Evolutionary conservation across 2,888 invertebrate species (phyloP), one percentile per base, ranked within the genome.

Genomic region (Chrysina gloriosa): DNA sequence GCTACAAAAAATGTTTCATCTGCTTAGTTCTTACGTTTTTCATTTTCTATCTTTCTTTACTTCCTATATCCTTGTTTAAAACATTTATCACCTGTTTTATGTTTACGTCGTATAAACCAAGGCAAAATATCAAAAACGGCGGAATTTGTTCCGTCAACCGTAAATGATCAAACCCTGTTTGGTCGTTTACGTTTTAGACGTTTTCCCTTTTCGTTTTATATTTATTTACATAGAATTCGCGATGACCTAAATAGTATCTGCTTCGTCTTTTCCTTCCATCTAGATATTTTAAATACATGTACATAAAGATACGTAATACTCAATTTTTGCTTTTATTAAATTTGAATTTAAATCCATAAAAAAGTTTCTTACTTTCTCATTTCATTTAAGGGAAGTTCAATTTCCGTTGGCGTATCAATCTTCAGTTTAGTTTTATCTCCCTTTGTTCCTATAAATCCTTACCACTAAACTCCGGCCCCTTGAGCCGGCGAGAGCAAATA

Each of bases 41-140:
- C 23, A 47, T 56, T 27, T 25, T 48, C 39, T 50, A 23, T 50
- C 36, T 45, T 52, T 63, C 63, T 39, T 50, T 64, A 64, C 58
- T 23, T 67, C 42, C 66, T 56, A 68, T 65, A 48, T 69, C 67
- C 63, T 68, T 65, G 42, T 65, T 63, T 68, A 56, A 58, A 58
- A 58, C 58, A 58, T 58, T 58, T 58, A 58, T 58, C 58, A 58
- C 58, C 52, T 16, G 27, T 27, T 19, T 50, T 79, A 79, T 79
- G 77, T 77, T 77, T 74, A 71, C 75, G 61, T 58, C 72, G 76
- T 73, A 78, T 78, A 72, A 74, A 29, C 76, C 77, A 77, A 77
- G 77, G 77, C 76, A 77, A 77, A 78, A 76, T 75, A 75, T 79
- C 78, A 77, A 77, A 79, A 78, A 78, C 78, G 72, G 72, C 70